phyloP scores from a whole-genome alignment of 2,797 vertebrate genomes.

The Parotocinclus haroldoi region DNA sequence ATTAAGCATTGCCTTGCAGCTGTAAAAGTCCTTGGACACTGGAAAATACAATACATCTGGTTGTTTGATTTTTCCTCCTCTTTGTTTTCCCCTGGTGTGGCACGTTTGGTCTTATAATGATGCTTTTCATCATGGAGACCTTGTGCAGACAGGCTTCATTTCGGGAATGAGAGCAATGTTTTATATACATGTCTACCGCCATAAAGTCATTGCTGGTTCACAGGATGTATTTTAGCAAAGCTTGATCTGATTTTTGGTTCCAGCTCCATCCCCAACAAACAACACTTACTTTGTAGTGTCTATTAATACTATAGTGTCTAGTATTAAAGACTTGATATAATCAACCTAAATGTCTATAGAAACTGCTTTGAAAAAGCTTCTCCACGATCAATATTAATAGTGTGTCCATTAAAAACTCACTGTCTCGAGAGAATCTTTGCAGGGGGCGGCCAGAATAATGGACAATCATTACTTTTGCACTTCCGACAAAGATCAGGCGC shows the following conservation, averaged over 20 bases:
- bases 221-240: neutral
- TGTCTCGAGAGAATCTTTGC: neutral
- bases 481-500: neutral
- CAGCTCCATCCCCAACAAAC: too few relatives aligned
- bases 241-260: too few relatives aligned
- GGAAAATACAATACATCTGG: constrained; percentile 10
- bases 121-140: constrained; percentile 25
- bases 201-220: constrained; percentile 10
- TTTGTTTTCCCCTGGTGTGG: constrained; percentile 7
- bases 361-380: neutral
- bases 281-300: too few relatives aligned
- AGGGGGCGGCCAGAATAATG: neutral
- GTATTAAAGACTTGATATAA: too few relatives aligned
- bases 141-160: constrained; percentile 30
- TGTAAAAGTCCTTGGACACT: constrained; percentile 7
- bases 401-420: neutral
- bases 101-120: constrained; percentile 22
- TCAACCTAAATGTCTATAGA: neutral
- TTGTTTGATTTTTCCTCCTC: neutral
- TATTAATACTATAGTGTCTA: too few relatives aligned
- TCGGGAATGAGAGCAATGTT: constrained; percentile 11
- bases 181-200: neutral
- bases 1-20: constrained; percentile 19
- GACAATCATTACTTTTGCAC: constrained; percentile 1
- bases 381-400: neutral